Evolutionary conservation across 2,888 invertebrate genomes (phyloP), one percentile per base, ranked within the genome.

Genomic region (Erebia epiphron): DNA sequence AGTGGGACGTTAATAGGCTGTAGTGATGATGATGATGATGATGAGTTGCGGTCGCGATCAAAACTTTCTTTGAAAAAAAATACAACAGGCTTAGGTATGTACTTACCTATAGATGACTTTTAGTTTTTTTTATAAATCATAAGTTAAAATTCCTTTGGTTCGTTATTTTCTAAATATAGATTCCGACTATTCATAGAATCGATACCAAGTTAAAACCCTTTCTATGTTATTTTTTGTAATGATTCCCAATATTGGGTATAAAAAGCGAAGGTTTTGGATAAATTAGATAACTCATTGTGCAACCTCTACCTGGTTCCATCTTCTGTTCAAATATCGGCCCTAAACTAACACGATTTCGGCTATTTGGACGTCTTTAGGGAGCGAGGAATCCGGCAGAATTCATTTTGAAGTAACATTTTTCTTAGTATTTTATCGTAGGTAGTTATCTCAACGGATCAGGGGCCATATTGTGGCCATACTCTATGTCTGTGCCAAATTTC

Each of bases 291-390:
- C 66, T 57, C 54, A 43, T 35, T 21, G 43, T 16, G 56, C 16
- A 41, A 54, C 21, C 66, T 56, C 67, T 71, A 64, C 67, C 71
- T 64, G 67, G 64, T 26, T 46, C 64, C 26, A 14, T 13, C 21
- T 64, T 67, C 60, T 64, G 26, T 68, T 41, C 46, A 71, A 71
- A 71, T 66, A 66, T 66, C 60, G 41, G 26, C 18, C 18, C 16
- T 35, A 43, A 46, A 11, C 9, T 35, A 63, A 64, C 50, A 64
- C 14, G 35, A 10, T n/a, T 26, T 50, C 16, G 8, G 26, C 35
- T 50, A 35, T 52, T 21, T 26, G 26, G 26, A 26, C 2, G 21
- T 26, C 1, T 26, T 21, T 21, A 21, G 3, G 2, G 26, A 26
- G 26, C 3, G 3, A 1, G 26, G 26, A 26, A 3, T 26, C 3